These are phyloP conservation scores for Cossypha polioptera DNA, from an alignment of 2,797 vertebrate species.

Conservation along the genomic window DNA sequence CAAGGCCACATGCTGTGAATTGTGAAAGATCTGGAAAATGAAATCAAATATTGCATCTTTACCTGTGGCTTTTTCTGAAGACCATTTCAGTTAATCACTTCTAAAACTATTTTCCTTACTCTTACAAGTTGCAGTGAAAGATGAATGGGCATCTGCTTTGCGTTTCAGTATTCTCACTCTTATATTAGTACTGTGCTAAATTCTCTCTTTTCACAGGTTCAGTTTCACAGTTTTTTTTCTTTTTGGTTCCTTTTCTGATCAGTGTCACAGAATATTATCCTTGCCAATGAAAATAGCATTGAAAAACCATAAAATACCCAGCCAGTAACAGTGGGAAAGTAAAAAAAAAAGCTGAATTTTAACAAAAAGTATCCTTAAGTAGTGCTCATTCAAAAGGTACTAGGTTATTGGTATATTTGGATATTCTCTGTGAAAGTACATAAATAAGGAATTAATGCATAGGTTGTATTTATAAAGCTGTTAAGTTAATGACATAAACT, in stretches of 20 bases:
- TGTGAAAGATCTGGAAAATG: background rate
- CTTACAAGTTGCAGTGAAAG: background rate
- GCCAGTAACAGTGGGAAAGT: background rate
- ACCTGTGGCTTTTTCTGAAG: background rate
- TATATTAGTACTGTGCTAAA: background rate
- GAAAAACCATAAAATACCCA: background rate
- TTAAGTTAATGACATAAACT: background rate
- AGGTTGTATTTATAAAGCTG: background rate
- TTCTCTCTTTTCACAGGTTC: slow-evolving; percentile 42
- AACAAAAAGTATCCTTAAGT: background rate
- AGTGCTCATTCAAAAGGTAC: background rate
- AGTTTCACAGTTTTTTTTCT: background rate
- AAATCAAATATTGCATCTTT: background rate
- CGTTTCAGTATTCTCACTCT: background rate
- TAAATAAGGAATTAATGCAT: background rate
- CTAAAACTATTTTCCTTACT: background rate
- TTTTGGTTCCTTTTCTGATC: background rate
- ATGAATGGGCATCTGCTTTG: background rate
- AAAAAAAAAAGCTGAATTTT: background rate
- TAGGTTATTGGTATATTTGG: background rate
- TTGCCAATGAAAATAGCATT: slow-evolving; percentile 19
- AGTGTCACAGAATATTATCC: background rate
- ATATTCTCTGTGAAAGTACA: background rate
- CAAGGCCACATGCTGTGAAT: background rate
- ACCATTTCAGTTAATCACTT: background rate